Evolutionary conservation across 2,888 invertebrate genomes (phyloP), one percentile per base, ranked within the genome.

Genomic region (Micoletzkya japonica): DNA sequence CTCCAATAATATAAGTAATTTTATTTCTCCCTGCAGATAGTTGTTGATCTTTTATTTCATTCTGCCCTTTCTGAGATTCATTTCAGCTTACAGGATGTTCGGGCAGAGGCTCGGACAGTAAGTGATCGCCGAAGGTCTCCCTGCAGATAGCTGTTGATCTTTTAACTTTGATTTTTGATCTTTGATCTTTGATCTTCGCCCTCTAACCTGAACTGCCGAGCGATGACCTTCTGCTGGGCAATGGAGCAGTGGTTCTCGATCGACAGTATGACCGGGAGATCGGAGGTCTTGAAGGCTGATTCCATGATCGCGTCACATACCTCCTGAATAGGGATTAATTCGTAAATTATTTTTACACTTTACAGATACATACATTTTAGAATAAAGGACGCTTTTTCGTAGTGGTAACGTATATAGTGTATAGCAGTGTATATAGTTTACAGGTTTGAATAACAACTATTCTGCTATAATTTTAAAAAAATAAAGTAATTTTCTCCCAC

Each of bases 231-330:
- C 68, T 83, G 83, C 58, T 83, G 83, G 3, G 59, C 59, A 4
- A 76, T 49, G 7, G 74, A 94, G 89, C 98, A 97, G 87, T 98
- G 97, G 89, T 98, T 98, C 89, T 98, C 98, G 86, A 98, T 97
- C 28, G 97, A 98, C 67, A 98, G 89, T 78, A 98, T 95, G 67
- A 98, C 91, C 0, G 98, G 98, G 87, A 92, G 95, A 80, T 96
- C 95, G 2, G 95, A 94, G 1, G 97, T 95, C 69, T 97, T 95
- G 88, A 98, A 98, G 54, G 97, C 97, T 4, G 95, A 95, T 87
- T 98, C 98, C 75, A 94, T 89, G 70, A 98, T 92, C 0, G 97
- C 98, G 87, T 93, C 92, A 83, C 98, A 96, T 57, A 95, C 97
- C 88, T 97, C 92, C 89, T 88, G 74, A 20, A 85, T 84, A 10